Percentiles rank a stretch among this genome's conserved stretches.
Conservation (phyloP, 2,797 vertebrate genomes). For the Tadarida brasiliensis region DNA sequence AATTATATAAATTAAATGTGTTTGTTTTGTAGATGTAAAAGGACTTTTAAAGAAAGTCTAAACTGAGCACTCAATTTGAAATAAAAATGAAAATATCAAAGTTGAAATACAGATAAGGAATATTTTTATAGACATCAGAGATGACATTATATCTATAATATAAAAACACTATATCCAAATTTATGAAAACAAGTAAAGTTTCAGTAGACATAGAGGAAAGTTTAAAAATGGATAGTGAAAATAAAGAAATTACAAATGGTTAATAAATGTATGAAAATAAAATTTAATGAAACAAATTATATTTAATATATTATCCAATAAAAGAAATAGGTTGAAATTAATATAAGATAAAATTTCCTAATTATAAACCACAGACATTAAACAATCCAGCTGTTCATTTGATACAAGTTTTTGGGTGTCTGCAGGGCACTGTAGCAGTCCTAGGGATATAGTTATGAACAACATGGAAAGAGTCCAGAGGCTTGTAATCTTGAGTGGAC, state of each 20-base stretch:
- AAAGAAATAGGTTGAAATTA: not conserved
- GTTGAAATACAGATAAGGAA: conserved; percentile 12
- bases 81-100: conserved; percentile 35
- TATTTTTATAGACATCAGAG: not conserved
- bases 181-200: not conserved
- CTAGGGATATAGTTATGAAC: not conserved
- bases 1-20: not conserved
- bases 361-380: not conserved
- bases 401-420: not conserved
- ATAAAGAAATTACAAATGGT: not conserved
- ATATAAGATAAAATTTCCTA: conserved; percentile 4
- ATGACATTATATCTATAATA: not conserved
- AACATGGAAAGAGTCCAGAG: not conserved
- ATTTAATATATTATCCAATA: not conserved
- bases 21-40: not conserved
- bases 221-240: not conserved
- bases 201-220: not conserved
- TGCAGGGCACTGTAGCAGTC: not conserved
- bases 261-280: conserved; percentile 39
- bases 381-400: not conserved
- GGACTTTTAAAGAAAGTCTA: conserved; percentile 1
- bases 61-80: conserved; percentile 9
- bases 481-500: not conserved
- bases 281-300: not conserved
- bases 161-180: not conserved